Evolutionary conservation across 2,888 invertebrate species (phyloP), one percentile per base, ranked within the genome.

Genomic region (Callosobruchus maculatus): DNA sequence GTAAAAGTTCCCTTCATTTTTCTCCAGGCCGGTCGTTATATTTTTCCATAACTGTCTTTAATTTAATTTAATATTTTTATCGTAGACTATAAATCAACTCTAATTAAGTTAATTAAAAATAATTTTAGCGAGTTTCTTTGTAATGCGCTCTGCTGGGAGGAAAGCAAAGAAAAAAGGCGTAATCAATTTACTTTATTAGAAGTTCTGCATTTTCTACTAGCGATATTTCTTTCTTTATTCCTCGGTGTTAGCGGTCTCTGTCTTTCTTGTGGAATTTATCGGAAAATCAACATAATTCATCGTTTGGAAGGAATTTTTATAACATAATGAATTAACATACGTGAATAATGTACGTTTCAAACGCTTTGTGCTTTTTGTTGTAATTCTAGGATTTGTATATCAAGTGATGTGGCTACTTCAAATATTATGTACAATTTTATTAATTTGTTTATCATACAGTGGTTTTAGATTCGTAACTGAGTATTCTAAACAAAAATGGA

Each of bases 41-140:
- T 84, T 84, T 84, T 79, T 85, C 85, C 85, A 84, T 83, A 83
- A 82, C 84, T 81, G 85, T 84, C 85, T 86, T 85, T 85, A 84
- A 85, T 86, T 86, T 85, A 85, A 86, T 87, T 86, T 86, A 85
- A 85, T 87, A 86, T 87, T 87, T 87, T 86, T 85, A 85, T 85
- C 85, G 83, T 80, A 78, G 82, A 83, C 84, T 84, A 86, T 86
- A 86, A 86, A 86, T 86, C 86, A 86, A 84, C 84, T 83, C 84
- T 84, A 86, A 86, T 86, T 84, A 83, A 84, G 79, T 84, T 84
- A 84, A 84, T 84, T 85, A 85, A 87, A 87, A 87, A 86, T 86
- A 86, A 86, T 87, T 86, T 86, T 82, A 83, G 84, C 85, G 81
- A 83, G 83, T 82, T 83, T 82, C 83, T 82, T 83, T 82, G 83